Evolutionary conservation across 30 jellyfish, hydroid and myxozoan species (phyloP), one percentile per base, ranked within the genome.

Genomic region (Hydractinia echinata): DNA sequence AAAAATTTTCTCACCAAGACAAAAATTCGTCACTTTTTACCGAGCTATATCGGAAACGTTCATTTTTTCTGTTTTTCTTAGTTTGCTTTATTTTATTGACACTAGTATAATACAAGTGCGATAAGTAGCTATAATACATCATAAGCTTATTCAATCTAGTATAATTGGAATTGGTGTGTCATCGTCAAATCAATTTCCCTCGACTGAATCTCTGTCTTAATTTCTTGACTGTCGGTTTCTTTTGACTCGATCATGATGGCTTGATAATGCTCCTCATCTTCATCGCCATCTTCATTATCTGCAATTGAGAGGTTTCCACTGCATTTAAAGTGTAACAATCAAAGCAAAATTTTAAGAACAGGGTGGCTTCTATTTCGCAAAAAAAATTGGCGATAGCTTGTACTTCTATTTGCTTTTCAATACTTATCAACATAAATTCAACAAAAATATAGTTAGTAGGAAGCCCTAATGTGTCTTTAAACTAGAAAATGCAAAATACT

Each of bases 101-200:
- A n/a, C n/a, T n/a, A n/a, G n/a, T n/a, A n/a, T n/a, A n/a, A n/a
- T n/a, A n/a, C n/a, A n/a, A n/a, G n/a, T n/a, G n/a, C n/a, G n/a
- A n/a, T n/a, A n/a, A 56, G 68, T 56, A 56, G 68, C 68, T 56
- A 56, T 56, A 56, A 56, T 56, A 56, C 68, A 56, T 56, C n/a
- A 56, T 56, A 56, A 56, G n/a, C 13, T n/a, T 56, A 56, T n/a
- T n/a, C n/a, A n/a, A n/a, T n/a, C n/a, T n/a, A n/a, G 44, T 30
- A 30, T 30, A 30, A 30, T 30, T 30, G 44, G 2, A 30, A 30
- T 30, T 30, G 3, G 19, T 58, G 18, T 1, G 19, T 1, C 69
- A 1, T 58, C 19, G 69, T 58, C 69, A 58, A 58, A 58, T 58
- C 69, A 58, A 58, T 0, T 58, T 16, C 3, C 3, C 69, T 58